A percentile compares a stretch with the other conserved stretches of the same genome.
Evolutionary conservation across 1,140 invertebrate genomes (phyloP).

Genomic region (Ceratina japonica): DNA sequence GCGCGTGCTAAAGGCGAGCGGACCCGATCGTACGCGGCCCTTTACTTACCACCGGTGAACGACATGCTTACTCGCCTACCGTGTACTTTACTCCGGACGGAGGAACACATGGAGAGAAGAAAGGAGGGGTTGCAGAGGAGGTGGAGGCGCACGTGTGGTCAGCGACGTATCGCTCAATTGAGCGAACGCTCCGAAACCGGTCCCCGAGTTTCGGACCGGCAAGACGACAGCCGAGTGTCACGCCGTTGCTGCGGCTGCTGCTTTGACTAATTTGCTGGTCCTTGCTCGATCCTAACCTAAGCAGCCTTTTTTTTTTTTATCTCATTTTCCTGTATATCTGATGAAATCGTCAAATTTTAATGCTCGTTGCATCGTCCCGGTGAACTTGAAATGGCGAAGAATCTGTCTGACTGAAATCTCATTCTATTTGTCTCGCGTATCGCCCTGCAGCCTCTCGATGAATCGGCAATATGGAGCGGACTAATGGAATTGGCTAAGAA

Average conservation of each 20-base stretch:
- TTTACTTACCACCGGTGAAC: slow-evolving; percentile 47
- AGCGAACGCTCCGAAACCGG: slow-evolving; percentile 71
- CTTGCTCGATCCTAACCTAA: slow-evolving; percentile 1
- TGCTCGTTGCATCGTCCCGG: background rate
- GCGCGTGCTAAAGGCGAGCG: slow-evolving; percentile 6
- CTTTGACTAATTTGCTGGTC: slow-evolving; percentile 68
- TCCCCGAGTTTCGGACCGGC: slow-evolving; percentile 59
- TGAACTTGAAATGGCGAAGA: background rate
- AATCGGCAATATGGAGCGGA: background rate
- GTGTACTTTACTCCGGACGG: slow-evolving; percentile 30
- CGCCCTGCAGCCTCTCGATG: background rate
- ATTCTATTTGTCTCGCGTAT: background rate
- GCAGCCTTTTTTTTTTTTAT: background rate
- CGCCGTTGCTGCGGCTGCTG: slow-evolving; percentile 57
- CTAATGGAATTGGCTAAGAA: slow-evolving; percentile 39
- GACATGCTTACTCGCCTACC: slow-evolving; percentile 52
- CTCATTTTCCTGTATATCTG: background rate
- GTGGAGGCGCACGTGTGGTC: slow-evolving; percentile 70
- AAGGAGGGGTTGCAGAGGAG: slow-evolving; percentile 40
- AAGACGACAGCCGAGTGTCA: slow-evolving; percentile 66
- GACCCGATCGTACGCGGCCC: slow-evolving; percentile 15
- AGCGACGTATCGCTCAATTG: slow-evolving; percentile 75
- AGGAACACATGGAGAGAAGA: slow-evolving; percentile 36
- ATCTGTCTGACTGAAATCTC: background rate
- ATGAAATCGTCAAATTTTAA: background rate